phyloP scores from a whole-genome alignment of 1,140 invertebrate species.

The Scaptodrosophila lebanonensis region DNA sequence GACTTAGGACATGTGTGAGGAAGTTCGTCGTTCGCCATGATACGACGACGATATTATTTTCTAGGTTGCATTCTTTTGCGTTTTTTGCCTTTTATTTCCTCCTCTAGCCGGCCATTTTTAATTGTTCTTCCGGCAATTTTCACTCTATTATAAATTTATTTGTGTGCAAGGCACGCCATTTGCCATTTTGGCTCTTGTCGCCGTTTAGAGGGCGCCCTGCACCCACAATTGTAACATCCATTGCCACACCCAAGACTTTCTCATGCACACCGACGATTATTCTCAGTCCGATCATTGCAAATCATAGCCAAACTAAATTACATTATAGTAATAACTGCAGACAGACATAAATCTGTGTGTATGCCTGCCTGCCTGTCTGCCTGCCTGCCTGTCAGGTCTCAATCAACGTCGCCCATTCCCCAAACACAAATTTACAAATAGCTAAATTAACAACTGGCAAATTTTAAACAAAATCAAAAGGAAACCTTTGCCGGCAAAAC shows the following conservation, averaged over 20 bases:
- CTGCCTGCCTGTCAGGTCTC: constrained; percentile 23
- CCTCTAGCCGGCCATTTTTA: constrained; percentile 40
- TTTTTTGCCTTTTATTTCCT: constrained; percentile 30
- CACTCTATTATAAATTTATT: constrained; percentile 66
- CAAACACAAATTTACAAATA: not conserved
- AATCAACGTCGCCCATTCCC: constrained; percentile 23
- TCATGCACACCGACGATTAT: no score
- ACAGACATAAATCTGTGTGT: constrained; percentile 43
- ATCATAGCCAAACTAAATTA: constrained; percentile 51
- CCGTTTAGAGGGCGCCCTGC: no score
- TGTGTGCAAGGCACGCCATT: constrained; percentile 1
- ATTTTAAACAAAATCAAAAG: constrained; percentile 40
- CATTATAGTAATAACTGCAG: constrained; percentile 66
- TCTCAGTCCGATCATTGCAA: no score
- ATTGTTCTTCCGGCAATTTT: constrained; percentile 70
- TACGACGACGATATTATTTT: no score
- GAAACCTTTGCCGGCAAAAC: constrained; percentile 19
- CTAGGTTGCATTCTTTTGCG: no score
- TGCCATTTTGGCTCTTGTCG: no score
- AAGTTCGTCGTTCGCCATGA: no score
- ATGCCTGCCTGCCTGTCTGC: not conserved
- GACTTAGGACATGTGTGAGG: no score
- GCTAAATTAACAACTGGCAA: no score
- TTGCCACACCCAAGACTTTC: no score
- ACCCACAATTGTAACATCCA: no score